Base-by-base conservation (phyloP, 2,113 vertebrate species). In the Papio anubis region DNA sequence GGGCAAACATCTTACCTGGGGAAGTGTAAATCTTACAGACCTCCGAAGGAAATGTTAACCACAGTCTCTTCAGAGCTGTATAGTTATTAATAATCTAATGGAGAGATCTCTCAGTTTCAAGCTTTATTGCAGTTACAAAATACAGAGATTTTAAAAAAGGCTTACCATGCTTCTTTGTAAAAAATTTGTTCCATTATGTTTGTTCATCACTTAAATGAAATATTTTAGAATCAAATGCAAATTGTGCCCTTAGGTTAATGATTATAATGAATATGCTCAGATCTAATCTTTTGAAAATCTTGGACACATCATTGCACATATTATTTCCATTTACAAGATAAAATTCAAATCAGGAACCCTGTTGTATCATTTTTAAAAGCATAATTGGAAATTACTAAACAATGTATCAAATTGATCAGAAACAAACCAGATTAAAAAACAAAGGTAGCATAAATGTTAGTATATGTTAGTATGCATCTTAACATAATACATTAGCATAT, bases 321-420 rank as follows among this genome's bases (percentile, higher is more conserved):
- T 18, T 81, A 80, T 70, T 96, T 95, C 86, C 61, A 91, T 88
- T 97, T 55, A 76, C 9, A 86, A 90, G 18, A 93, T 94, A 90
- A 90, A 88, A 89, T 78, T 80, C 59, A 64, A 84, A 89, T 88
- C 25, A 81, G 43, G 90, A 91, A 95, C 18, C 92, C 57, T 64
- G 72, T 9, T 43, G 35, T 87, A 86, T 17, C 59, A 75, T 73
- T 88, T 94, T 88, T 27, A 88, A 78, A 93, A 30, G 12, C 20
- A 2, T 88, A 80, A 95, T 23, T 85, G 48, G 82, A 97, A 96
- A 93, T 73, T 70, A 83, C 57, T 85, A 50, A 30, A 45, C 4
- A 80, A 35, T 55, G 11, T 32, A 85, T 83, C n/a, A 80, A 94
- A 96, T 32, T 27, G 61, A 93, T 89, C 32, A 57, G 64, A 83